A percentile compares a stretch with the other conserved stretches of the same genome.
These are phyloP conservation scores for Oreocharis arfaki DNA, from an alignment of 2,113 vertebrate genomes.

Conservation along the genomic window DNA sequence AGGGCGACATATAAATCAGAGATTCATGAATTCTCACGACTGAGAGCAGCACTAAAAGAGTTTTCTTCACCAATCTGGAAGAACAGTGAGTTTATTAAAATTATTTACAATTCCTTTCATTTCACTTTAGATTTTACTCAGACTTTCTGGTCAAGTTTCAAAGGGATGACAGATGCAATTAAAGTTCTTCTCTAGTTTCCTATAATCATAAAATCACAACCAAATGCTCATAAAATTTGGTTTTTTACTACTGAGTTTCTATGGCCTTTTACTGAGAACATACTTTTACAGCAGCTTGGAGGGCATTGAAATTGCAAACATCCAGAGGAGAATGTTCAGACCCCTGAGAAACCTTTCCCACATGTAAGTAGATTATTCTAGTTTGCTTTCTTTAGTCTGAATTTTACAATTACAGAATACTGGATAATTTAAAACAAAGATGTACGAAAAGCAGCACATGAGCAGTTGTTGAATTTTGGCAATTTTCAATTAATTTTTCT, in stretches of 20 bases:
- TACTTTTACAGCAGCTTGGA: constrained; percentile 86
- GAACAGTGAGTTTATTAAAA: not conserved
- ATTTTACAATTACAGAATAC: not conserved
- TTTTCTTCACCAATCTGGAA: not conserved
- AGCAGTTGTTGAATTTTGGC: not conserved
- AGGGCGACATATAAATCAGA: not conserved
- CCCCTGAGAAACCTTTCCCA: constrained; percentile 88
- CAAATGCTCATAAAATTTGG: not conserved
- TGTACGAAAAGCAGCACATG: not conserved
- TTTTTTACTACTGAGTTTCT: not conserved
- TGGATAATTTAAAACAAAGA: not conserved
- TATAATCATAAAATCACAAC: not conserved
- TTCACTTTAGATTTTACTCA: not conserved
- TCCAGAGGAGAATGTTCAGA: constrained; percentile 91
- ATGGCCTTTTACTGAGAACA: constrained; percentile 10
- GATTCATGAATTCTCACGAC: not conserved
- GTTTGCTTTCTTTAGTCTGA: not conserved
- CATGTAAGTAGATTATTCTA: constrained; percentile 83
- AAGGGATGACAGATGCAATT: not conserved
- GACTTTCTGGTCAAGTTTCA: not conserved
- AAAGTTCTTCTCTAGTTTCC: not conserved
- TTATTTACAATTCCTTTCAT: not conserved
- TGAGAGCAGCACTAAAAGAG: not conserved
- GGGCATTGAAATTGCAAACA: constrained; percentile 91
- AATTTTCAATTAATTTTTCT: not conserved